Conservation (phyloP, 2,888 invertebrate species). For the Chironomus tentans region DNA sequence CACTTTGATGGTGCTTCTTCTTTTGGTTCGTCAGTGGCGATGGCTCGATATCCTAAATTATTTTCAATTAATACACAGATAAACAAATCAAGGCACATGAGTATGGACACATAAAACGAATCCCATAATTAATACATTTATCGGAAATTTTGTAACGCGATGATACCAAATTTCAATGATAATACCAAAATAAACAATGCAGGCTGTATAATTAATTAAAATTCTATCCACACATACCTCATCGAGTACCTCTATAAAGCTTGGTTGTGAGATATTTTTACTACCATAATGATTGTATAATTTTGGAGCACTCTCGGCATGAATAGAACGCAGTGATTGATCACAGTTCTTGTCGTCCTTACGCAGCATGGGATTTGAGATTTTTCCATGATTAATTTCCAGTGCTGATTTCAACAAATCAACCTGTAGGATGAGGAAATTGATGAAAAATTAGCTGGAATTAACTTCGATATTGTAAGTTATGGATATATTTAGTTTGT, state of each 20-base stretch:
- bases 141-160: background rate
- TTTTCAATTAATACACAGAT: background rate
- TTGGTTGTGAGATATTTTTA: slow-evolving; percentile 54
- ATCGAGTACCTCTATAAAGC: slow-evolving; percentile 46
- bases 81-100: background rate
- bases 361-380: slow-evolving; percentile 43
- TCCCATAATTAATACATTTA: background rate
- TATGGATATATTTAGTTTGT: background rate
- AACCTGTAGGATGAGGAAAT: slow-evolving; percentile 35
- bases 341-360: slow-evolving; percentile 49
- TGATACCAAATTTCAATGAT: background rate
- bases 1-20: slow-evolving; percentile 26
- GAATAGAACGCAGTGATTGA: slow-evolving; percentile 47
- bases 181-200: background rate
- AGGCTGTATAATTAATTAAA: background rate
- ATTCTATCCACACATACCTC: slow-evolving; percentile 39
- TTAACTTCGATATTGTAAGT: slow-evolving; percentile 36
- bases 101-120: too few relatives aligned
- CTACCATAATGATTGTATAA: slow-evolving; percentile 44
- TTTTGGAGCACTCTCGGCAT: slow-evolving; percentile 56
- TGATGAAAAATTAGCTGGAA: slow-evolving; percentile 44
- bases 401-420: slow-evolving; percentile 60
- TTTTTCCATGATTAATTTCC: slow-evolving; percentile 53
- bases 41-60: slow-evolving; percentile 21
- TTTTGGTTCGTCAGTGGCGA: slow-evolving; percentile 6